phyloP scores from a whole-genome alignment of 2,113 vertebrate genomes.

The Agapornis roseicollis region DNA sequence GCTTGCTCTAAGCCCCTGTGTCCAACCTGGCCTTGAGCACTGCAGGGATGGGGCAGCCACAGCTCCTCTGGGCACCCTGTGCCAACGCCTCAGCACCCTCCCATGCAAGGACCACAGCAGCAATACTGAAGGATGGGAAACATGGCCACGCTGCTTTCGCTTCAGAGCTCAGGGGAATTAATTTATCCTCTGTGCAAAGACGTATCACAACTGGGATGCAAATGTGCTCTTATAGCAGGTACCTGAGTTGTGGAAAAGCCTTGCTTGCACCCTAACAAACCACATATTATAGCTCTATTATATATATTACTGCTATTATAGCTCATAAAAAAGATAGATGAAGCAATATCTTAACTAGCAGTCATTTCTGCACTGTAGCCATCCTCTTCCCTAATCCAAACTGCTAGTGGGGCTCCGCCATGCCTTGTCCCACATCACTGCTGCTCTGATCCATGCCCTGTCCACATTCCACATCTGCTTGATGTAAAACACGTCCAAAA shows the following conservation, averaged over 20 bases:
- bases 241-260: not conserved
- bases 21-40: not conserved
- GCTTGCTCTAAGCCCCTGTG: not conserved
- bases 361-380: fast-evolving
- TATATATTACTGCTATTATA: not conserved
- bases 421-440: not conserved
- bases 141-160: not conserved
- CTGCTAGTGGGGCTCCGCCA: not conserved
- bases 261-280: not conserved
- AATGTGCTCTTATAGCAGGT: not conserved
- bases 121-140: fast-evolving
- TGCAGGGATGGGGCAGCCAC: not conserved
- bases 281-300: not conserved
- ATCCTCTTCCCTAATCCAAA: not conserved
- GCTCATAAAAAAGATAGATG: not conserved
- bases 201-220: not conserved
- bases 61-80: not conserved
- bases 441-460: not conserved
- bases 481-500: not conserved
- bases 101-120: fast-evolving
- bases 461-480: not conserved
- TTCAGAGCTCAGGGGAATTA: not conserved
- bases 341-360: not conserved
- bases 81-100: not conserved
- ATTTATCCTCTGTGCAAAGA: not conserved